phyloP scores from a whole-genome alignment of 2,888 invertebrate species.

The Perizoma affinitatum region DNA sequence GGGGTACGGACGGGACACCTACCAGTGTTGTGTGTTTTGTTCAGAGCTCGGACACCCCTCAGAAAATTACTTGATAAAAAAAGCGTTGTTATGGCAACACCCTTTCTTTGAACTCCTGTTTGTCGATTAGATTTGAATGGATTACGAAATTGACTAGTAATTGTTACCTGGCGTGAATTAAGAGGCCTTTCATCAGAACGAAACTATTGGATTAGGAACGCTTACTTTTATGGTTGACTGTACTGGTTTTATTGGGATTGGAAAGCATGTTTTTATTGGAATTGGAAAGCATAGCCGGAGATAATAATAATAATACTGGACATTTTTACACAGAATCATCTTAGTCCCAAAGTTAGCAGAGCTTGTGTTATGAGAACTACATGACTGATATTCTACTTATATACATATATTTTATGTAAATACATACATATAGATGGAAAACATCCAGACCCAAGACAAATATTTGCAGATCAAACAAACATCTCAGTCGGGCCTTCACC shows the following conservation, averaged over 20 bases:
- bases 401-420: no score
- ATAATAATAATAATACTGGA: no score
- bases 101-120: constrained; percentile 36
- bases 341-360: no score
- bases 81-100: constrained; percentile 59
- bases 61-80: constrained; percentile 49
- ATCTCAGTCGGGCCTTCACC: no score
- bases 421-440: no score
- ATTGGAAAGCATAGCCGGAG: background rate
- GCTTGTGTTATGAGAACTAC: no score
- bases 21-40: constrained; percentile 45
- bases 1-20: background rate
- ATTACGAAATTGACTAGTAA: constrained; percentile 29
- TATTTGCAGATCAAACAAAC: no score
- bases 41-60: constrained; percentile 48
- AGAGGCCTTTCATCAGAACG: constrained; percentile 18
- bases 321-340: no score
- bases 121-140: constrained; percentile 24
- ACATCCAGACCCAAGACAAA: no score
- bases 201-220: constrained; percentile 11
- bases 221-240: constrained; percentile 13
- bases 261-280: constrained; percentile 2
- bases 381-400: no score
- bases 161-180: constrained; percentile 26
- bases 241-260: constrained; percentile 4